phyloP scores from a whole-genome alignment of 2,888 invertebrate species.

The Caenorhabditis sp. region DNA sequence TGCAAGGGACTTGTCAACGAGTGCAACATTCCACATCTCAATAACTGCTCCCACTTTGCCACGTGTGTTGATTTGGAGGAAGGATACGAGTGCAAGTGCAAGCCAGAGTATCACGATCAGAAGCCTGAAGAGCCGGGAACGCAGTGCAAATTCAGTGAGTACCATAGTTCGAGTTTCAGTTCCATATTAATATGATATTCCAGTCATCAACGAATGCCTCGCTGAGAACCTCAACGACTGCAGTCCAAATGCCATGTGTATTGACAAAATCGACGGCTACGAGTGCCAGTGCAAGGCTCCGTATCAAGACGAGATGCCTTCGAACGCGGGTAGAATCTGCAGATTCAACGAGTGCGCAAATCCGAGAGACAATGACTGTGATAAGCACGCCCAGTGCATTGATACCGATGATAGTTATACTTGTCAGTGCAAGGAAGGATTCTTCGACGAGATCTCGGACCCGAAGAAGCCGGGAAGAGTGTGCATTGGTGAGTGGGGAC shows the following conservation, averaged over 20 bases:
- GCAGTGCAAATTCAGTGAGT: constrained; percentile 77
- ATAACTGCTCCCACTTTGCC: constrained; percentile 81
- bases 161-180: not conserved
- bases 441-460: constrained; percentile 76
- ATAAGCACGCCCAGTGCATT: constrained; percentile 79
- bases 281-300: constrained; percentile 77
- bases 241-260: constrained; percentile 78
- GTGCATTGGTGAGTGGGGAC: constrained; percentile 72
- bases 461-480: constrained; percentile 73
- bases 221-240: constrained; percentile 76
- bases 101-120: constrained; percentile 77
- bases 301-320: constrained; percentile 69
- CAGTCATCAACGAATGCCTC: constrained; percentile 78
- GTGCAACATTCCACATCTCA: constrained; percentile 77
- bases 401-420: constrained; percentile 80
- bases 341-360: constrained; percentile 73
- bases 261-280: constrained; percentile 81
- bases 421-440: constrained; percentile 79
- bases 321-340: constrained; percentile 74
- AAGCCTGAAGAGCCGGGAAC: constrained; percentile 74
- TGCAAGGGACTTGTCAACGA: constrained; percentile 77
- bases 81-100: constrained; percentile 78
- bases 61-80: constrained; percentile 78
- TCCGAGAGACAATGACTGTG: constrained; percentile 75
- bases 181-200: too few relatives aligned